Percentiles rank a stretch among this genome's conserved stretches.
Evolutionary conservation across 2,797 vertebrate genomes (phyloP).

Genomic region (Eulemur coronatus): DNA sequence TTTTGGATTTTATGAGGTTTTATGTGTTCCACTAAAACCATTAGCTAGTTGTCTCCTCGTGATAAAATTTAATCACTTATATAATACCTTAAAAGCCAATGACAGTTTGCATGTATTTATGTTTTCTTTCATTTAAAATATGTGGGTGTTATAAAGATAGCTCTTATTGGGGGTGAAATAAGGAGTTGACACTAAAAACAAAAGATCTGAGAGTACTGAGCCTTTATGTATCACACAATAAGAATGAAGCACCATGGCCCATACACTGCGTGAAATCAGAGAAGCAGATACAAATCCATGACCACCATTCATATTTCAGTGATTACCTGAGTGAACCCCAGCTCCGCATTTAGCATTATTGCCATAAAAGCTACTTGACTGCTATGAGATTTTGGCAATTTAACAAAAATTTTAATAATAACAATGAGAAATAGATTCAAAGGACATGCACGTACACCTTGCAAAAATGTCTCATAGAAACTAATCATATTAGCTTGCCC

Average conservation of each 20-base stretch:
- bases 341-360: not conserved
- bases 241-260: not conserved
- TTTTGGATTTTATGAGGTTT: conserved; percentile 83
- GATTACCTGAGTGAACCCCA: not conserved
- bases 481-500: conserved; percentile 50
- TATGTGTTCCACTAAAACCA: conserved; percentile 85
- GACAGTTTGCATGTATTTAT: conserved; percentile 79
- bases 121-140: conserved; percentile 83
- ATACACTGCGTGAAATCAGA: not conserved
- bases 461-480: conserved; percentile 35
- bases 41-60: conserved; percentile 83
- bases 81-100: conserved; percentile 79
- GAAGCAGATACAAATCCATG: not conserved
- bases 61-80: conserved; percentile 86
- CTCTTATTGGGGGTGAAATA: not conserved
- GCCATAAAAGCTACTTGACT: conserved; percentile 20
- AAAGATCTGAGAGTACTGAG: conserved; percentile 33
- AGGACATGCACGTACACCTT: conserved; percentile 30
- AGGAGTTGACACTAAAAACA: conserved; percentile 9
- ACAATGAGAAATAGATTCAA: conserved; percentile 48
- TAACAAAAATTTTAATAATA: conserved; percentile 55
- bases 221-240: not conserved
- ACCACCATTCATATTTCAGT: not conserved
- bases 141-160: conserved; percentile 49
- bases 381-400: conserved; percentile 39